Evolutionary conservation across 2,113 vertebrate species (phyloP), one percentile per base, ranked within the genome.

Genomic region (Hucho hucho): DNA sequence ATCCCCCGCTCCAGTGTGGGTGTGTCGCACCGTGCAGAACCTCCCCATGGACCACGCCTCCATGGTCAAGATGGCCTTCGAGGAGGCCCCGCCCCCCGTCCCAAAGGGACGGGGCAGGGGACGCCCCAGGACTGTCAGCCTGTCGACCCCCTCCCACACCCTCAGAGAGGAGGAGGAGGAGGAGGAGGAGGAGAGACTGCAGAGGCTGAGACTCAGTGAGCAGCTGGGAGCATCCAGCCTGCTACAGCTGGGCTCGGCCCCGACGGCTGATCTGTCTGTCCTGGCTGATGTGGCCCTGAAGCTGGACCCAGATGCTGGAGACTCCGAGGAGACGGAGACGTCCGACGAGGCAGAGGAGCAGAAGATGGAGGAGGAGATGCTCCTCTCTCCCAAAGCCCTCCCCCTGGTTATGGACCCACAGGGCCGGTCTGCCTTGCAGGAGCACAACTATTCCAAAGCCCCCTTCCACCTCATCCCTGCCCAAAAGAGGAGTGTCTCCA

Each of bases 41-140:
- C 90, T 97, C 65, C 96, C 96, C 0, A 79, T 95, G 87, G 96
- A 97, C 87, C 96, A 97, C 0, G 95, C 96, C 0, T 96, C 94
- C 29, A 88, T 97, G 89, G 96, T 96, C 76, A 94, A 94, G 77
- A 90, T 94, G 76, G 88, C 90, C 25, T 90, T 88, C 29, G 91
- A 92, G 73, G 64, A 74, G 12, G 73, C 87, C 0, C 70, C 83
- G 0, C 72, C 79, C 4, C 68, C 85, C 0, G 64, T 28, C 61
- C 86, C 0, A 86, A 95, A 92, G 87, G 92, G 67, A 53, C 88
- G 87, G 3, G 84, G 77, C 76, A 90, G 84, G 74, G 93, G 81
- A 69, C 77, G 91, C 59, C 82, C 91, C 18, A 90, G 91, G 25
- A 91, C 88, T 0, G 13, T 85, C 69, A 89, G 89, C 75, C 43